Evolutionary conservation across 30 jellyfish, hydroid and myxozoan species (phyloP).

Genomic region (Aurelia aurita): DNA sequence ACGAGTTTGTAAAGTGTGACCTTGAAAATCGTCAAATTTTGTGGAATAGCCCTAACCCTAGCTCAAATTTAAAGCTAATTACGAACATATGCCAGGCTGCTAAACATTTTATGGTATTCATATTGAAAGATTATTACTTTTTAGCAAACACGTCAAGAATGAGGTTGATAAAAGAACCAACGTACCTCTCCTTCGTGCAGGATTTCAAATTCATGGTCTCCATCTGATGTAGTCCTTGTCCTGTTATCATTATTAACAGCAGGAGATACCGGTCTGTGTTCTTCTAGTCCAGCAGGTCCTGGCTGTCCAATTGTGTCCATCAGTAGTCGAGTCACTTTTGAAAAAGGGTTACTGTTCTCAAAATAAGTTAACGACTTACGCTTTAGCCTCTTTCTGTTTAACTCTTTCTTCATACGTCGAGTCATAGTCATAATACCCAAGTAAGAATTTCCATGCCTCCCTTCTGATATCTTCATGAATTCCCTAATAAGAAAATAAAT

Average conservation of each 20-base stretch:
- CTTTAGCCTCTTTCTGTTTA: conserved; percentile 40
- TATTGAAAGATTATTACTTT: too few species aligned
- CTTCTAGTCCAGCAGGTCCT: conserved; percentile 61
- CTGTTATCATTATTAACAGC: conserved; percentile 16
- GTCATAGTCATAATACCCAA: conserved; percentile 78
- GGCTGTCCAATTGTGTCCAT: conserved; percentile 84
- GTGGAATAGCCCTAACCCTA: too few species aligned
- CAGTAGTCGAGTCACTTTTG: conserved; percentile 87
- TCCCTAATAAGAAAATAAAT: conserved; percentile 56
- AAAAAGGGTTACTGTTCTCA: too few species aligned
- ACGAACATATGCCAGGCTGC: too few species aligned
- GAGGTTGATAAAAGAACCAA: background rate
- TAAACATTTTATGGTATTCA: too few species aligned
- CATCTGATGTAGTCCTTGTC: conserved; percentile 31
- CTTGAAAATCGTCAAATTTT: too few species aligned
- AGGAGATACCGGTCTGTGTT: conserved; percentile 79
- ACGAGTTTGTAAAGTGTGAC: too few species aligned
- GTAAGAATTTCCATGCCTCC: conserved; percentile 91
- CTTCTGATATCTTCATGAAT: conserved; percentile 83
- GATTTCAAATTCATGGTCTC: conserved; percentile 63
- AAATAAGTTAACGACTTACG: conserved; percentile 27
- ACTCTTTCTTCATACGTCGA: conserved; percentile 90
- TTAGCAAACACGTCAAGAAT: too few species aligned
- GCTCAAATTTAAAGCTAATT: too few species aligned
- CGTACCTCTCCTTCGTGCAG: conserved; percentile 45